Percentiles rank a stretch among this genome's conserved stretches.
Evolutionary conservation across 1,140 invertebrate species (phyloP).

Genomic region (Monomorium pharaonis): DNA sequence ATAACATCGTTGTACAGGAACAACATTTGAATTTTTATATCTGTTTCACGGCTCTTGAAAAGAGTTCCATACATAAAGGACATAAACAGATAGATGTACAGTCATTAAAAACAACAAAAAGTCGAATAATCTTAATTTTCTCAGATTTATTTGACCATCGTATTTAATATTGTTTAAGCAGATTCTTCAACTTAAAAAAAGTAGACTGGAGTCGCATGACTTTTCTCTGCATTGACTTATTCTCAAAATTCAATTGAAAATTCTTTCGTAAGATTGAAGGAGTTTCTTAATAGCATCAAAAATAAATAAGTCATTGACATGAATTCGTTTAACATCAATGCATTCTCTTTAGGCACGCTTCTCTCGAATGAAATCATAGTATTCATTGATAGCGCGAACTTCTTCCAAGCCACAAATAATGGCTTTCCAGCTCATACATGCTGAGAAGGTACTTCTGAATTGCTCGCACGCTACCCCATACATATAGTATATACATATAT

Average conservation of each 20-base stretch:
- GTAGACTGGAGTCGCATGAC: too few relatives aligned
- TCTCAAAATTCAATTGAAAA: too few relatives aligned
- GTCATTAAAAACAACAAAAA: background rate
- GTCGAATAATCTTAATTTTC: background rate
- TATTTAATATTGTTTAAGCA: background rate
- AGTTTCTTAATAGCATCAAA: background rate
- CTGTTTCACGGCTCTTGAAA: background rate
- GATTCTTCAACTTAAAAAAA: too few relatives aligned
- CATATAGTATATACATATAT: slow-evolving; percentile 8
- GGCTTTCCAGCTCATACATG: slow-evolving; percentile 15
- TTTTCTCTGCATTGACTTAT: too few relatives aligned
- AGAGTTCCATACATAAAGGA: background rate
- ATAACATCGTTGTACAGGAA: slow-evolving; percentile 34
- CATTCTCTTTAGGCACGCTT: background rate
- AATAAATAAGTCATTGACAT: background rate
- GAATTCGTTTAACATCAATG: background rate
- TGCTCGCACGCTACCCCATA: slow-evolving; percentile 8
- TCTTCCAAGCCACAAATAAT: slow-evolving; percentile 20
- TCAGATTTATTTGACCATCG: background rate
- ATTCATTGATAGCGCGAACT: slow-evolving; percentile 29
- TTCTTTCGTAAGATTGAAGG: too few relatives aligned
- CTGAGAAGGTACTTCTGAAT: slow-evolving; percentile 32
- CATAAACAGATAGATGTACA: background rate
- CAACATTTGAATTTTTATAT: slow-evolving; percentile 64
- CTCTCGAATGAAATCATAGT: background rate